A percentile compares a stretch with the other conserved stretches of the same genome.
Evolutionary conservation across 2,797 vertebrate species (phyloP).

Genomic region (Protosalanx chinensis): DNA sequence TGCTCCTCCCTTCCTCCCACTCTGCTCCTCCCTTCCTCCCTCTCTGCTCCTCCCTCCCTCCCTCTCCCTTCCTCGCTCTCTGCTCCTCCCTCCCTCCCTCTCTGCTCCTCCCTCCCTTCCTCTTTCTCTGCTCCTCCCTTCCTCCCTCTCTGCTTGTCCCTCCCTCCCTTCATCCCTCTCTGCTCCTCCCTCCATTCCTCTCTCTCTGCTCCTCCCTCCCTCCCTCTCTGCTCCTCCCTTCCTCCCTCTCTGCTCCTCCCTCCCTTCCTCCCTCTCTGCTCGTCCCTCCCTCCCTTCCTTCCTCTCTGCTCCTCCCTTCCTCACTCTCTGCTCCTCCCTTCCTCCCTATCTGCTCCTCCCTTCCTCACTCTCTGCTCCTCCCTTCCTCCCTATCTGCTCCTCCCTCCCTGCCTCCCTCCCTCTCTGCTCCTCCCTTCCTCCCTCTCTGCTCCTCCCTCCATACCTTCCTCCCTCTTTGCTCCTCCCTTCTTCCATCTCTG

Average conservation of each 20-base stretch:
- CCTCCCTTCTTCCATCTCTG: neutral
- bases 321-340: neutral
- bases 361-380: slow-evolving; percentile 15
- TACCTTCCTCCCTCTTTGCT: neutral
- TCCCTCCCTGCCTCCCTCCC: neutral
- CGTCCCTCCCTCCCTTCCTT: slow-evolving; percentile 9
- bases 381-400: neutral
- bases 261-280: slow-evolving; percentile 27
- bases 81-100: no score
- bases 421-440: neutral
- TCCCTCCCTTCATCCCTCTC: neutral
- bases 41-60: neutral
- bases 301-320: neutral
- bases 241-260: neutral
- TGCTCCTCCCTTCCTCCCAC: no score
- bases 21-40: neutral
- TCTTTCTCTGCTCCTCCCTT: neutral
- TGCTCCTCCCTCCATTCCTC: neutral
- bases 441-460: neutral
- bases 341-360: neutral
- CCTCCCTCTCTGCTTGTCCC: neutral
- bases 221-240: slow-evolving; percentile 17
- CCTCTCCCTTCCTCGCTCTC: no score
- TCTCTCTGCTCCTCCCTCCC: neutral
- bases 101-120: no score